Base-by-base conservation (phyloP, 2,888 invertebrate species). In the Alcis repandata region DNA sequence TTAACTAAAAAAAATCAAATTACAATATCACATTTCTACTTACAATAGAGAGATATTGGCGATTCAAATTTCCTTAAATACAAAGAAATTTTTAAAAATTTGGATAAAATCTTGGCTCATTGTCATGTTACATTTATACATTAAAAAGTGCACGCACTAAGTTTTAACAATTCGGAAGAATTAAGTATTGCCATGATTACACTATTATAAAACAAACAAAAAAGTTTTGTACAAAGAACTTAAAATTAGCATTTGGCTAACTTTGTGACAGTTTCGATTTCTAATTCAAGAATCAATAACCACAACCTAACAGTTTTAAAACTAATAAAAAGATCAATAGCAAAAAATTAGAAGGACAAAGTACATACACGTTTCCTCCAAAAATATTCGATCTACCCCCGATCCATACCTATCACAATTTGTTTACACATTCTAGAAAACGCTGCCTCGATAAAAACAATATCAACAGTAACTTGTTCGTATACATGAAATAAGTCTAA, bases 1-100 rank as follows among this genome's bases (percentile, higher is more conserved):
- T 88, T 90, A 92, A 66, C 60, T 66, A 60, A 66, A 48, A 65
- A 48, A 89, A 91, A 91, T 89, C 87, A 86, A 90, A 92, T 85
- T 92, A 92, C 93, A 93, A 93, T 94, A 94, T 94, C 94, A 94
- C 94, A 94, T 91, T 88, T 92, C 93, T 94, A 94, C 92, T 93
- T 91, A 93, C 83, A 92, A 92, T 92, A 92, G 92, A 92, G 91
- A 93, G 92, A 92, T 92, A 92, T 92, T 91, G 92, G 91, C 89
- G 88, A 87, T 84, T 81, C 74, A 69, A 70, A 71, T 73, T 74
- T 69, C 68, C 69, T 86, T 88, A 84, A 77, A 83, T 84, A 82
- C 82, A 87, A 84, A 77, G 79, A 81, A 82, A 78, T 71, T 80
- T 73, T 68, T 76, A 79, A 83, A 83, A 83, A 79, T 82, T 84